Evolutionary conservation across 2,888 invertebrate species (phyloP), one percentile per base, ranked within the genome.

Genomic region (Xestobium rufovillosum): DNA sequence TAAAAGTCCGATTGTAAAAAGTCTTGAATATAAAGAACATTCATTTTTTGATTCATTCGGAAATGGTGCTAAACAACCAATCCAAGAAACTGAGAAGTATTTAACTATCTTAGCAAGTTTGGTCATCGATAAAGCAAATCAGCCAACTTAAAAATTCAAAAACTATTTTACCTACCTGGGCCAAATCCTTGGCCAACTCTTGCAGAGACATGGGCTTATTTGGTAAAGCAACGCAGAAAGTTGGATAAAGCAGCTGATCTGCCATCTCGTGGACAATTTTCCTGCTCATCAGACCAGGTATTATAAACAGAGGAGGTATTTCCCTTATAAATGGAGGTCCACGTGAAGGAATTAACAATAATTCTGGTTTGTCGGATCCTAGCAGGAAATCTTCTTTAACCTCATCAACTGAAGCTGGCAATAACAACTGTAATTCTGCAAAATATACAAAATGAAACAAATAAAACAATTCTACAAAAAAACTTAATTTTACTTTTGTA

Each of bases 401-500:
- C 27, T 59, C 53, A 9, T 60, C 52, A 8, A 55, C 43, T 4
- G 59, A 51, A n/a, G 42, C 42, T 25, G 65, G 64, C 3, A 65
- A 39, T 36, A 65, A 48, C 26, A 57, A 49, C 4, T 47, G 49
- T 14, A 65, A 40, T 43, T 65, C 65, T 65, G 30, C 6, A 19
- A n/a, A n/a, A n/a, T n/a, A n/a, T n/a, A n/a, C n/a, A n/a, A n/a
- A n/a, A n/a, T n/a, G n/a, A n/a, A n/a, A n/a, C n/a, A n/a, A n/a
- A n/a, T n/a, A n/a, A n/a, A n/a, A n/a, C n/a, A n/a, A n/a, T n/a
- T n/a, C n/a, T n/a, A n/a, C n/a, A n/a, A n/a, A n/a, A n/a, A n/a
- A n/a, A n/a, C n/a, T n/a, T n/a, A n/a, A 11, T 44, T 49, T 53
- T 60, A 65, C 65, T 64, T 49, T 63, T 63, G 34, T 58, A 60